Base-by-base conservation (phyloP, 2,797 vertebrate genomes). In the Bovichtus diacanthus region DNA sequence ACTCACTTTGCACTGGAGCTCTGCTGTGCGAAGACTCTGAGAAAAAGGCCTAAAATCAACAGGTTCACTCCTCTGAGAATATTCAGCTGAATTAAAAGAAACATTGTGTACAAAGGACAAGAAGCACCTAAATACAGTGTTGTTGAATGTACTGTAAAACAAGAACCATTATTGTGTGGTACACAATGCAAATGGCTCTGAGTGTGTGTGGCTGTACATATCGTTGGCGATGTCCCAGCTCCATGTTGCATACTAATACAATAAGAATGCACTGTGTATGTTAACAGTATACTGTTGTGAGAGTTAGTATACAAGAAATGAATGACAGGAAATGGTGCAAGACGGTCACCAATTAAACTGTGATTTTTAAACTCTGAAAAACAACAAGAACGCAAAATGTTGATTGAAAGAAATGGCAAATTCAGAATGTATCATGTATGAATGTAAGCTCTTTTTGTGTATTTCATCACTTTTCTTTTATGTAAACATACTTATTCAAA, bases 1-100 rank as follows among this genome's bases (percentile, higher is more conserved):
- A 83, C 58, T 59, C 51, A 72, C 44, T 59, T 27, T 74, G 25
- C 68, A 66, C 46, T 78, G 12, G 23, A 82, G 62, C 56, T 47
- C n/a, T 73, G 78, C 15, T 79, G 49, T 81, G 46, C 53, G 56
- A 76, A 65, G 54, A 65, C 34, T 49, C 38, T 61, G 39, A 71
- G 34, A 51, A 78, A 71, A 64, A 64, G 77, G 78, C 85, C 74
- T 19, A 6, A 34, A 36, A 46, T 60, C 21, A 51, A 25, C 23
- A 62, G 41, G 41, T 73, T 85, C 23, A 70, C n/a, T 53, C 16
- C 25, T 71, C 3, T 67, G n/a, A 49, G 51, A 82, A 55, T 27
- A 44, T 23, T 49, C n/a, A 50, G 49, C 27, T 76, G 38, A 80
- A 74, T 54, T 29, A 38, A 69, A 69, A 63, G 6, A 61, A 43